phyloP scores from a whole-genome alignment of 2,113 vertebrate species.

The Chamaetylas fuelleborni region DNA sequence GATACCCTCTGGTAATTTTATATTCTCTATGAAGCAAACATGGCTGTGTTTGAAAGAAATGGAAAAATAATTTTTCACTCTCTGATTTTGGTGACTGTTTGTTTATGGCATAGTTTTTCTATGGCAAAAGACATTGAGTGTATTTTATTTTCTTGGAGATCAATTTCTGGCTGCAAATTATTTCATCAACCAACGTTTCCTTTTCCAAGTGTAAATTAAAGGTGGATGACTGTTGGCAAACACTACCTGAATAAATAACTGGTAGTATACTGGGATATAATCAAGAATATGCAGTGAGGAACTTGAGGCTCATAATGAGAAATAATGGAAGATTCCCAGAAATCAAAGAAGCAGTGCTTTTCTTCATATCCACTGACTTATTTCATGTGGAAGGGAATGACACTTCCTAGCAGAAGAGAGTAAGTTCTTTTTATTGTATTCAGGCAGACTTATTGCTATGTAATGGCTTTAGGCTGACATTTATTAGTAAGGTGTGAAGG shows the following conservation, averaged over 20 bases:
- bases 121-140: constrained; percentile 21
- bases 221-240: constrained; percentile 26
- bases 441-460: not conserved
- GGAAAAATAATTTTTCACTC: not conserved
- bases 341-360: constrained; percentile 50
- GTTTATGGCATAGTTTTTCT: constrained; percentile 33
- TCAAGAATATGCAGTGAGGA: constrained; percentile 56
- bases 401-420: not conserved
- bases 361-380: constrained; percentile 56
- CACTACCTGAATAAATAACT: constrained; percentile 22
- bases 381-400: constrained; percentile 53
- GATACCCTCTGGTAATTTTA: not conserved
- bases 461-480: not conserved
- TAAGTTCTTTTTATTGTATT: not conserved
- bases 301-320: constrained; percentile 51
- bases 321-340: constrained; percentile 59
- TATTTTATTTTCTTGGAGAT: constrained; percentile 58
- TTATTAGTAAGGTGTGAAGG: not conserved
- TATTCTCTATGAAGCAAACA: not conserved
- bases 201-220: constrained; percentile 63
- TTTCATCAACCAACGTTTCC: constrained; percentile 43
- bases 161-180: constrained; percentile 71
- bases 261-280: not conserved
- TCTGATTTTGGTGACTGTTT: not conserved
- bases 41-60: constrained; percentile 20